These are phyloP conservation scores for Phenganax marumi DNA, from an alignment of 92 coral and sea anemone genomes.

Conservation along the genomic window DNA sequence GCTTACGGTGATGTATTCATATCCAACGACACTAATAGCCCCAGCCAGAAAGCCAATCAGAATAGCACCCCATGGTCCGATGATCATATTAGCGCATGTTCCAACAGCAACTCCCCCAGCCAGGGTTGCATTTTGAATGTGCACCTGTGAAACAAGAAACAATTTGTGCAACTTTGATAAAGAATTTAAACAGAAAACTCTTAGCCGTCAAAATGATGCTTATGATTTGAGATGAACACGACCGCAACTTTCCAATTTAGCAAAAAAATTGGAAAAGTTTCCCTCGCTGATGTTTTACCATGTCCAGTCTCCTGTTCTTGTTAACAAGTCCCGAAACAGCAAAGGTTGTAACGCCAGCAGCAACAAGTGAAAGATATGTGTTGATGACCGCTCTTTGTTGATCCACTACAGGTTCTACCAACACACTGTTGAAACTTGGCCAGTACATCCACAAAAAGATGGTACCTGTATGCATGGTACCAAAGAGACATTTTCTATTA, in stretches of 20 bases:
- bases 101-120: slow-evolving; percentile 86
- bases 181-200: too few relatives aligned
- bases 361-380: slow-evolving; percentile 76
- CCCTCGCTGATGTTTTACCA: slow-evolving; percentile 51
- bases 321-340: slow-evolving; percentile 65
- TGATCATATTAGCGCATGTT: slow-evolving; percentile 66
- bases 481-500: too few relatives aligned
- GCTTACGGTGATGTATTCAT: slow-evolving; percentile 63
- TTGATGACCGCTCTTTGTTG: slow-evolving; percentile 90
- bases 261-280: too few relatives aligned
- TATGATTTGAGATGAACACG: background rate
- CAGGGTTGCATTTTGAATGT: slow-evolving; percentile 72
- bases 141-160: slow-evolving; percentile 50
- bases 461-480: slow-evolving; percentile 55
- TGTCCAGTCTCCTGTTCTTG: slow-evolving; percentile 60
- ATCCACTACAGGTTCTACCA: slow-evolving; percentile 66
- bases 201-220: too few relatives aligned
- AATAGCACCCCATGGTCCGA: slow-evolving; percentile 80
- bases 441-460: slow-evolving; percentile 93
- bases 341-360: slow-evolving; percentile 75
- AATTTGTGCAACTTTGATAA: background rate
- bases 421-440: slow-evolving; percentile 90
- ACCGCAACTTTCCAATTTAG: background rate
- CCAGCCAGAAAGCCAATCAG: slow-evolving; percentile 69
- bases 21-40: slow-evolving; percentile 67